Conservation (phyloP, 2,113 vertebrate species). For the Clarias gariepinus region DNA sequence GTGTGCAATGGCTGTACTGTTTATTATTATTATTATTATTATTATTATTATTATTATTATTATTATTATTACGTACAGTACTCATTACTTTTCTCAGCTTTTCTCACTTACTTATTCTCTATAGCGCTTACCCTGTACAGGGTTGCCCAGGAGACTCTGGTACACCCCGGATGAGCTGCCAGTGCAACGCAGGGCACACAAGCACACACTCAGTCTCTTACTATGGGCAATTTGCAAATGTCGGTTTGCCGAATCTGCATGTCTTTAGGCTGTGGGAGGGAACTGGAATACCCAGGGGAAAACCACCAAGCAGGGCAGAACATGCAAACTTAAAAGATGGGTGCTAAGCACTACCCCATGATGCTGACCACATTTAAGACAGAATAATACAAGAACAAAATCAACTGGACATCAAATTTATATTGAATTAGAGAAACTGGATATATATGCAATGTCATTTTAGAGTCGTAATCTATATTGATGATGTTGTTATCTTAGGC, state of each 20-base stretch:
- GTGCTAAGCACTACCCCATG: too few relatives aligned
- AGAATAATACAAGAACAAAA: slow-evolving; percentile 4
- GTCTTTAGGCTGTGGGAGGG: too few relatives aligned
- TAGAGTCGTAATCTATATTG: neutral
- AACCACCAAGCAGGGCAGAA: too few relatives aligned
- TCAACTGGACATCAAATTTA: neutral
- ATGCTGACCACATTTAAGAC: neutral
- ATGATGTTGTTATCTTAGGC: neutral
- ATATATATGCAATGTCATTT: neutral
- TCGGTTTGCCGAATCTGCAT: too few relatives aligned
- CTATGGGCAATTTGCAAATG: too few relatives aligned
- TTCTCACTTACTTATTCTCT: neutral
- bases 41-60: neutral
- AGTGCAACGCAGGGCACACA: too few relatives aligned
- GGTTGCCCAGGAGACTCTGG: too few relatives aligned
- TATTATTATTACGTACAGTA: neutral
- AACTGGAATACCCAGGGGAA: too few relatives aligned
- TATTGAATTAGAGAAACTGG: neutral
- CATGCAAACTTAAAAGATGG: too few relatives aligned
- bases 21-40: neutral
- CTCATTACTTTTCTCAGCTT: neutral
- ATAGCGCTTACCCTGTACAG: too few relatives aligned
- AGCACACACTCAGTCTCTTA: too few relatives aligned
- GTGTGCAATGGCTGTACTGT: neutral
- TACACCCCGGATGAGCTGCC: too few relatives aligned